Evolutionary conservation across 2,113 vertebrate species (phyloP).

Genomic region (Nesospiza acunhae): DNA sequence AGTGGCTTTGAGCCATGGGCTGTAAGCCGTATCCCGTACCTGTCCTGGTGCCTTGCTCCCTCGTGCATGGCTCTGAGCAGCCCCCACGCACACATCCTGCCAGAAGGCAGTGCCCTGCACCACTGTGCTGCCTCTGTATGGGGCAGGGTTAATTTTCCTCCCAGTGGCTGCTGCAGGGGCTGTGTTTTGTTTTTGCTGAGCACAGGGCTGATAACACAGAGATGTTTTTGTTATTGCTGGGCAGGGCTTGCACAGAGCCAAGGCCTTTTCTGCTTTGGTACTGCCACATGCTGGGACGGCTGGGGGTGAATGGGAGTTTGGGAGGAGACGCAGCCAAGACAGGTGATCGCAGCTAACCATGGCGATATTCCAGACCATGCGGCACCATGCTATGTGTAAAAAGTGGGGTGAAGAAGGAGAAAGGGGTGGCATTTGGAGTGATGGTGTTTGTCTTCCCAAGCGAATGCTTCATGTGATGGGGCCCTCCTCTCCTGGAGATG

Average conservation of each 20-base stretch:
- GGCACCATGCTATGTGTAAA: rapidly evolving
- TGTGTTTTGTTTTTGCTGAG: neutral
- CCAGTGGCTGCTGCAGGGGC: neutral
- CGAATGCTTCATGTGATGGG: too few relatives aligned
- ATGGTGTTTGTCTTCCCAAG: neutral
- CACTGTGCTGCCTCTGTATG: neutral
- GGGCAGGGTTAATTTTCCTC: neutral
- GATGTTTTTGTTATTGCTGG: neutral
- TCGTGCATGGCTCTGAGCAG: rapidly evolving
- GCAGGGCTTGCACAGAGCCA: neutral
- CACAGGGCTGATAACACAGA: neutral
- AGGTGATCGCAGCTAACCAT: neutral
- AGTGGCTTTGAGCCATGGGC: neutral
- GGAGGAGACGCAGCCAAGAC: neutral
- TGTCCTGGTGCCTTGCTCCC: neutral
- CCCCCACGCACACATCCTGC: rapidly evolving
- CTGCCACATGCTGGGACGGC: neutral
- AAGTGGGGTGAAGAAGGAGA: neutral
- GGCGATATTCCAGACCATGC: neutral
- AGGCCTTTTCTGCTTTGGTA: neutral
- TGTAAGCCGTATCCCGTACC: rapidly evolving
- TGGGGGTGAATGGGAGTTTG: neutral
- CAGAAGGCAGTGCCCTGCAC: neutral
- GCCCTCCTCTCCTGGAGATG: neutral
- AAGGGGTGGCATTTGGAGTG: neutral